phyloP scores from a whole-genome alignment of 2,797 vertebrate genomes.

The Sebastes diploproa region DNA sequence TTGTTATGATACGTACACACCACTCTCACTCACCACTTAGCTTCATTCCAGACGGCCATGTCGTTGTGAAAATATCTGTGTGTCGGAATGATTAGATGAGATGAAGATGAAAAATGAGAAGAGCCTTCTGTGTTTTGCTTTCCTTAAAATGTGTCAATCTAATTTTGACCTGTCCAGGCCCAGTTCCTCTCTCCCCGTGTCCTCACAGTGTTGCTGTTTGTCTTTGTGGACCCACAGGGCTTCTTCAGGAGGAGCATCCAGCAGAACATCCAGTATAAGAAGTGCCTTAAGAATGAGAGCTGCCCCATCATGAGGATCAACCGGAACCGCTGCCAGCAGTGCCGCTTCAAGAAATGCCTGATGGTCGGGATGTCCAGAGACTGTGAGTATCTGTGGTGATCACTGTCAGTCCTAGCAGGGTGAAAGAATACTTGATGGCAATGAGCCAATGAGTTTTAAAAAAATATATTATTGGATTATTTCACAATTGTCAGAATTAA shows the following conservation, averaged over 20 bases:
- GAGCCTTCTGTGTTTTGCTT: too few relatives aligned
- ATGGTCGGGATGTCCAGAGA: conserved; percentile 97
- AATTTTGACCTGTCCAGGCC: background rate
- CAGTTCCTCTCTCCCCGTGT: background rate
- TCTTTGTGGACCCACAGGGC: conserved; percentile 78
- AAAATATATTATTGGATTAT: background rate
- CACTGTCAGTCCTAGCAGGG: background rate
- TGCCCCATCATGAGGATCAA: conserved; percentile 97
- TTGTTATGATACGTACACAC: too few relatives aligned
- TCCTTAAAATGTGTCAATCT: background rate
- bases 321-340: conserved; percentile 97
- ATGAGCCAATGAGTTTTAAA: background rate
- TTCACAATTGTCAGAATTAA: background rate
- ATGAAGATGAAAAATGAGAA: too few relatives aligned
- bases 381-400: conserved; percentile 79
- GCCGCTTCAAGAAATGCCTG: conserved; percentile 97
- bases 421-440: background rate
- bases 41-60: too few relatives aligned
- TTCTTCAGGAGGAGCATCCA: conserved; percentile 98
- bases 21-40: too few relatives aligned
- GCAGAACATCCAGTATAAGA: conserved; percentile 98
- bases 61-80: too few relatives aligned
- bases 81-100: too few relatives aligned
- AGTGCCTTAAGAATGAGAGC: conserved; percentile 97
- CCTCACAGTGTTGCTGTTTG: background rate